Percentiles rank a stretch among this genome's conserved stretches.
These are phyloP conservation scores for Crotalus viridis DNA, from an alignment of 2,113 vertebrate genomes.

Conservation along the genomic window DNA sequence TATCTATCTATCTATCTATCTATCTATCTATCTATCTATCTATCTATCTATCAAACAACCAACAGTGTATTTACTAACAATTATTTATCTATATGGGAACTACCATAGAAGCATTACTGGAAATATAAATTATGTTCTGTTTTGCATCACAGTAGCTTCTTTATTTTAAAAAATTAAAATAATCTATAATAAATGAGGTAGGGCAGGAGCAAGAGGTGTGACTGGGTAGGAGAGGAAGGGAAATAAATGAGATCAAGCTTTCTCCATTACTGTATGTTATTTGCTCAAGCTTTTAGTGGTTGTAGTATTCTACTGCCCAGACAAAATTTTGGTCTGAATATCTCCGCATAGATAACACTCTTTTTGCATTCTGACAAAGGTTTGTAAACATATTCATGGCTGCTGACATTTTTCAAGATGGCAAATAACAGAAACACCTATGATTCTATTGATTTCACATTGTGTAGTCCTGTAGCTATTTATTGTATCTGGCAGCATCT, in stretches of 20 bases:
- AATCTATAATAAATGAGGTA: background rate
- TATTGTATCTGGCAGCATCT: slow-evolving; percentile 11
- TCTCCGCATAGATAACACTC: background rate
- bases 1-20: too few relatives aligned
- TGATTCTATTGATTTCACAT: background rate
- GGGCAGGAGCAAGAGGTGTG: background rate
- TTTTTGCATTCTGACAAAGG: background rate
- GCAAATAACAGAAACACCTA: background rate
- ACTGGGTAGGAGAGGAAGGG: background rate
- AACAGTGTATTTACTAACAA: background rate
- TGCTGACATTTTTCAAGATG: slow-evolving; percentile 5
- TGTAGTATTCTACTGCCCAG: background rate
- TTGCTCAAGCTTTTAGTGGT: background rate
- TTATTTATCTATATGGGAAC: background rate
- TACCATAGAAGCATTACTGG: background rate
- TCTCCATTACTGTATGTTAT: background rate
- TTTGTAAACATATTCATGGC: background rate
- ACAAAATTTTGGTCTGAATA: background rate
- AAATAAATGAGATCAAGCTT: background rate
- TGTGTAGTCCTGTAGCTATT: background rate
- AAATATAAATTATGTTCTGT: background rate
- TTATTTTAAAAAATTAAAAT: background rate
- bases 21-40: too few relatives aligned
- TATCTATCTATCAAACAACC: background rate
- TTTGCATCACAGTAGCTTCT: background rate